phyloP scores from a whole-genome alignment of 2,113 vertebrate species.

The Hepsetus odoe region DNA sequence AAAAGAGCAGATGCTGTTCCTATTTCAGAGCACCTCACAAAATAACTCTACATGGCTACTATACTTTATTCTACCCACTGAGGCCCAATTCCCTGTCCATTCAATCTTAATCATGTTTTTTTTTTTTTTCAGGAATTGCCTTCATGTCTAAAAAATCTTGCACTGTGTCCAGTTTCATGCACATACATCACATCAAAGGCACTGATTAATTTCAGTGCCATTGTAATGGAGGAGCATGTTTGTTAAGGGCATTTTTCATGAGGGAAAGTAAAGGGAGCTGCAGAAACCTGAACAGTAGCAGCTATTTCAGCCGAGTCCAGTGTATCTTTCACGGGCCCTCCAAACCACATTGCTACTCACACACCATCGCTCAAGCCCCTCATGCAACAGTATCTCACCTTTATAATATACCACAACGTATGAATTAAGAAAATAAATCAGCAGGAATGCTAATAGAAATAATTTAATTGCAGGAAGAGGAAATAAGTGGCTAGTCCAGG shows the following conservation, averaged over 20 bases:
- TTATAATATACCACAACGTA: conserved; percentile 35
- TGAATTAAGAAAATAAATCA: conserved; percentile 48
- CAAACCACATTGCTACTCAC: conserved; percentile 46
- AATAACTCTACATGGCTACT: neutral
- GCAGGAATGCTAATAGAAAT: conserved; percentile 55
- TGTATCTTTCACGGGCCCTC: conserved; percentile 23
- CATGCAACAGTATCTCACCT: conserved; percentile 46
- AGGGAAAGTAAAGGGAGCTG: neutral
- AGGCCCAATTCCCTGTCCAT: neutral
- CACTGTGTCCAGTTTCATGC: neutral
- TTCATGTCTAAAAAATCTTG: neutral
- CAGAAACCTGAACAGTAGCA: conserved; percentile 35
- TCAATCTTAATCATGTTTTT: neutral
- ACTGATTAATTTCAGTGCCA: conserved; percentile 21
- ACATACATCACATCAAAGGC: conserved; percentile 4
- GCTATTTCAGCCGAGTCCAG: conserved; percentile 27
- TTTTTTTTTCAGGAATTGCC: neutral
- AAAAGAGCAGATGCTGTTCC: neutral
- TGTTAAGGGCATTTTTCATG: neutral
- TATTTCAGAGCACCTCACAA: neutral
- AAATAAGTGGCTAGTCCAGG: conserved; percentile 50
- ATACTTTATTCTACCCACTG: conserved; percentile 2
- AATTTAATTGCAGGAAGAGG: conserved; percentile 57
- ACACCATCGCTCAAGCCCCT: conserved; percentile 39
- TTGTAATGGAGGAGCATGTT: conserved; percentile 14